Conservation (phyloP, 2,797 vertebrate genomes). For the Morelia viridis region DNA sequence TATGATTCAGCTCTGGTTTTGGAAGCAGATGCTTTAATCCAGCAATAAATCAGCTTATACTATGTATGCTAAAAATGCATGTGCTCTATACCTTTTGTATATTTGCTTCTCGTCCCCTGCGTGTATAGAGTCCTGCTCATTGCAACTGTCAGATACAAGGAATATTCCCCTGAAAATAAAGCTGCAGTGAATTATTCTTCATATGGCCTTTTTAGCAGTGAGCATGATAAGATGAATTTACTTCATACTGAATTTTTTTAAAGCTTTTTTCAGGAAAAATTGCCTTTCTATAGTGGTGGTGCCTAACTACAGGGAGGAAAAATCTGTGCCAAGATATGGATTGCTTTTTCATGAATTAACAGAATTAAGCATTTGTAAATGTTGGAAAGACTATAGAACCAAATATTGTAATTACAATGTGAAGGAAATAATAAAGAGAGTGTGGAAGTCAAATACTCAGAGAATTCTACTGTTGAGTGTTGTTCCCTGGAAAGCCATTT, state of each 20-base stretch:
- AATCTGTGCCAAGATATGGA: not conserved
- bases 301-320: not conserved
- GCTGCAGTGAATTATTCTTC: not conserved
- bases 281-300: not conserved
- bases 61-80: not conserved
- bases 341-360: not conserved
- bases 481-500: not conserved
- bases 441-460: not conserved
- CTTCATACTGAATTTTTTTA: not conserved
- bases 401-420: not conserved
- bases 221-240: not conserved
- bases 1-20: not conserved
- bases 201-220: not conserved
- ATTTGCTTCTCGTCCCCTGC: not conserved
- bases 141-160: not conserved
- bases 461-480: not conserved
- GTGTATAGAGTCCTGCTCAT: not conserved
- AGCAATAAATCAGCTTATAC: not conserved
- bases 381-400: rapidly evolving
- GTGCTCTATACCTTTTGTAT: conserved; percentile 23
- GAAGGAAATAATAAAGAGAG: not conserved
- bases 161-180: not conserved
- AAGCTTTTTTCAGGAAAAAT: not conserved
- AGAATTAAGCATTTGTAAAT: not conserved
- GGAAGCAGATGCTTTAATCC: conserved; percentile 26